Conservation (phyloP, 2,113 vertebrate genomes). For the Otus sunia region DNA sequence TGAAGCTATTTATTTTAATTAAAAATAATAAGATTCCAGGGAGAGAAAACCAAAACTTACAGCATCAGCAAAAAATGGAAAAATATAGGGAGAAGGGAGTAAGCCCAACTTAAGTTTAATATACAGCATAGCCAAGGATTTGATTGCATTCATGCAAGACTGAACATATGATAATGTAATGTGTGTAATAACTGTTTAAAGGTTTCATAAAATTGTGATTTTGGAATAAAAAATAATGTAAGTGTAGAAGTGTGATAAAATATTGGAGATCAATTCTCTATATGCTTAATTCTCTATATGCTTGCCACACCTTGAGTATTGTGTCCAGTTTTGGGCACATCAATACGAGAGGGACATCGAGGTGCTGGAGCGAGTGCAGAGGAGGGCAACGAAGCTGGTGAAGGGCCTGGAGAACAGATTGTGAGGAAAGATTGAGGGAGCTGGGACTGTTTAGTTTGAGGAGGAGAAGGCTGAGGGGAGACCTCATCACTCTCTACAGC, state of each 20-base stretch:
- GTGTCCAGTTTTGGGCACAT: too few relatives aligned
- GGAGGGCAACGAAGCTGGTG: too few relatives aligned
- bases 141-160: background rate
- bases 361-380: too few relatives aligned
- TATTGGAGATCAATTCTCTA: background rate
- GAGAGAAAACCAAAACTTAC: conserved; percentile 1
- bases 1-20: conserved; percentile 30
- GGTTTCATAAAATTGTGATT: background rate
- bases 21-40: background rate
- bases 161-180: background rate
- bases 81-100: background rate
- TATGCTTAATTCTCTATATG: background rate
- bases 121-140: background rate
- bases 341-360: too few relatives aligned
- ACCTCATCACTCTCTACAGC: too few relatives aligned
- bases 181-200: background rate
- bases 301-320: too few relatives aligned
- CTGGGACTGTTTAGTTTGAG: too few relatives aligned
- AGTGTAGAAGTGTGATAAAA: background rate
- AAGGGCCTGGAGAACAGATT: too few relatives aligned
- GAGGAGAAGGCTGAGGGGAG: too few relatives aligned
- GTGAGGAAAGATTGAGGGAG: too few relatives aligned
- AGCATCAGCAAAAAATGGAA: background rate
- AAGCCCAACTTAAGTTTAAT: background rate
- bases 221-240: background rate